Evolutionary conservation across 2,113 vertebrate genomes (phyloP).

Genomic region (Xyrauchen texanus): DNA sequence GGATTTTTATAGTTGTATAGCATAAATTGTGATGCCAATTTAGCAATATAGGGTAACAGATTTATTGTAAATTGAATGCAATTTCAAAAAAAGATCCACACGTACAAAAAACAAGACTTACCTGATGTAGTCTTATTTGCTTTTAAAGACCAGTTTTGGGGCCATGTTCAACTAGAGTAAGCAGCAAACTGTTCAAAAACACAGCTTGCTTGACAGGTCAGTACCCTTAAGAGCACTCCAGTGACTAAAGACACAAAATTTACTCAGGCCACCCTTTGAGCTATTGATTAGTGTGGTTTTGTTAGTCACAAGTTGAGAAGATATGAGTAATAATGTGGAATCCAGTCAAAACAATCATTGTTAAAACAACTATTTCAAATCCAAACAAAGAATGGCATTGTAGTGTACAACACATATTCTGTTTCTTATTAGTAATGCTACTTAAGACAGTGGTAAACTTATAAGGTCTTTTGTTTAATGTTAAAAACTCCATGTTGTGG

Average conservation of each 20-base stretch:
- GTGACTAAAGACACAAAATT: conserved; percentile 23
- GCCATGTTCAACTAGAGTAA: background rate
- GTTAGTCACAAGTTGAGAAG: background rate
- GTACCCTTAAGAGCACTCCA: conserved; percentile 62
- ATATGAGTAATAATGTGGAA: background rate
- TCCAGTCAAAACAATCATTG: background rate
- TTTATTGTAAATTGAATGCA: too few species aligned
- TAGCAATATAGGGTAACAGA: too few species aligned
- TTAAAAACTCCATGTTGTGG: background rate
- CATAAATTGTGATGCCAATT: too few species aligned
- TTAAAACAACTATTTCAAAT: background rate
- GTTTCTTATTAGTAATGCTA: too few species aligned
- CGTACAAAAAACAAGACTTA: conserved; percentile 23
- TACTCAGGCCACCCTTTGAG: conserved; percentile 71
- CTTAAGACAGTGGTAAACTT: too few species aligned
- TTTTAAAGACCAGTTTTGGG: conserved; percentile 6
- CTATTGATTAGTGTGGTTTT: conserved; percentile 62
- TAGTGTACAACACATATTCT: too few species aligned
- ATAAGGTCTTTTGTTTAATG: too few species aligned
- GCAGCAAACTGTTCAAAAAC: background rate
- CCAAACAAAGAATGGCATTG: background rate
- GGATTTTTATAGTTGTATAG: too few species aligned
- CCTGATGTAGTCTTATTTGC: conserved; percentile 45
- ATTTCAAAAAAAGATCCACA: too few species aligned
- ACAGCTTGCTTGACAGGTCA: conserved; percentile 58